phyloP scores from a whole-genome alignment of 1,140 invertebrate genomes.

The Drosophila rufa region DNA sequence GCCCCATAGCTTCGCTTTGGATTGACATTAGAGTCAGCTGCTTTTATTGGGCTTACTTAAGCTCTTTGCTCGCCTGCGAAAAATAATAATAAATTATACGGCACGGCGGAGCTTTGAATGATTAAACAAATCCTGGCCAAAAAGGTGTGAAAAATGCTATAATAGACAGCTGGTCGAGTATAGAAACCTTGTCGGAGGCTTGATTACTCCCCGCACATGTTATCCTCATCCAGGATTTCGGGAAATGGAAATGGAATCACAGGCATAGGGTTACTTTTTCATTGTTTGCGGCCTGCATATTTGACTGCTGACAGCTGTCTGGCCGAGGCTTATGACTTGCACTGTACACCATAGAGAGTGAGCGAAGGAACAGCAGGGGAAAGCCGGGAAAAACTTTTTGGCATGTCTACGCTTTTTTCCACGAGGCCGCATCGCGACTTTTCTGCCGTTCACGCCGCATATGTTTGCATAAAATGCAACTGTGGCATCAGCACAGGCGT shows the following conservation, averaged over 20 bases:
- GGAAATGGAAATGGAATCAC: slow-evolving; percentile 26
- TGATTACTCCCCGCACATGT: slow-evolving; percentile 37
- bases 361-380: background rate
- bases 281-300: slow-evolving; percentile 61
- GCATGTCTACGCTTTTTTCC: slow-evolving; percentile 37
- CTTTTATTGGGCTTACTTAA: slow-evolving; percentile 57
- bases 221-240: slow-evolving; percentile 33
- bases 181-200: slow-evolving; percentile 1
- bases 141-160: slow-evolving; percentile 41
- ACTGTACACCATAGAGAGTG: background rate
- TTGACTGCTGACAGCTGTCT: slow-evolving; percentile 77
- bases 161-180: slow-evolving; percentile 3
- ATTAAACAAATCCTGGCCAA: slow-evolving; percentile 24
- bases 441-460: slow-evolving; percentile 61
- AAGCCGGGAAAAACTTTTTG: slow-evolving; percentile 46
- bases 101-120: slow-evolving; percentile 40
- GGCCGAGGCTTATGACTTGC: slow-evolving; percentile 34
- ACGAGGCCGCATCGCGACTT: slow-evolving; percentile 40
- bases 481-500: slow-evolving; percentile 40
- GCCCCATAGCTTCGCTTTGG: slow-evolving; percentile 40
- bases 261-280: slow-evolving; percentile 15
- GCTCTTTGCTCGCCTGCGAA: slow-evolving; percentile 26
- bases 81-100: slow-evolving; percentile 71
- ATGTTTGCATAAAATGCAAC: slow-evolving; percentile 78
- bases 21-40: slow-evolving; percentile 69